Evolutionary conservation across 2,797 vertebrate genomes (phyloP), one percentile per base, ranked within the genome.

Genomic region (Poeciliopsis turneri): DNA sequence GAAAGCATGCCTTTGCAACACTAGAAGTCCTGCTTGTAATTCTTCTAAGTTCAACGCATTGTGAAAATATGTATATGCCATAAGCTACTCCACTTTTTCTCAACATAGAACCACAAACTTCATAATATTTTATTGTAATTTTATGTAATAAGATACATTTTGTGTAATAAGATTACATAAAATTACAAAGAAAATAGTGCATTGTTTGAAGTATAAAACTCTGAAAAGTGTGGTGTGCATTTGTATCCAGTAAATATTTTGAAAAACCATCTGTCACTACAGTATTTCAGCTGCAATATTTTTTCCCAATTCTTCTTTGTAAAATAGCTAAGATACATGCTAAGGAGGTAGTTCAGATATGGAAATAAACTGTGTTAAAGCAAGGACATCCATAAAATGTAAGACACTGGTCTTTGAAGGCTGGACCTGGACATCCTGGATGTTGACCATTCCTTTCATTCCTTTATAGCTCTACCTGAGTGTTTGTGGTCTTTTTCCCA

Each of bases 21-120:
- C 64, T 75, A 61, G 43, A 78, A 74, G 59, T 85, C 83, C 72
- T 83, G 39, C 43, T 12, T 8, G 70, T 72, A n/a, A 49, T 33
- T 33, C 7, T 25, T 69, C 20, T 43, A 43, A 68, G 36, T 70
- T 16, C 68, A 45, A 4, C n/a, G 1, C 43, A 46, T 28, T 30
- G 68, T 15, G 46, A 71, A 71, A 28, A 2, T 30, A 8, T 46
- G 16, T 4, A 5, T 71, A 46, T 4, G 2, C 12, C 16, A 45
- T 7, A 8, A 46, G 46, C 2, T 28, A 18, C 16, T 45, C 6
- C 41, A 45, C 41, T 1, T 70, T 69, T 69, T 7, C 12, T 16
- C 23, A 45, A 13, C 43, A 46, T 45, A 71, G 25, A 46, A 71
- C 43, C 41, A 71, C 12, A 71, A 46, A 71, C 9, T 4, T 68